Evolutionary conservation across 2,113 vertebrate species (phyloP), one percentile per base, ranked within the genome.

Genomic region (Elephantulus edwardii): DNA sequence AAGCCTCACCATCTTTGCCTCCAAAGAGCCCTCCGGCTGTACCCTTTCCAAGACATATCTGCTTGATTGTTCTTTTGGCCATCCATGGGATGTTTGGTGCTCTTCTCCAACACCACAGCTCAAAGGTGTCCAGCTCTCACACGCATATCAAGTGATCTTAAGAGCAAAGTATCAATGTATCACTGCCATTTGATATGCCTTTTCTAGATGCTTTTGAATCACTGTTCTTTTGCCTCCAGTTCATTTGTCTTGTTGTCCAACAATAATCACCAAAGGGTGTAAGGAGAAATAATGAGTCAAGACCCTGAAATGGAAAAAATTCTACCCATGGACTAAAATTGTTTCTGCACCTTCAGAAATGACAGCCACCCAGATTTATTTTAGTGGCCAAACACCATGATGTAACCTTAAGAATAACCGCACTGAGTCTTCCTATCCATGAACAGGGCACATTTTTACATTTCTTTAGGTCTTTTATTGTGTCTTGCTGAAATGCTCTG

Each of bases 271-370:
- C 48, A 72, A 78, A 88, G n/a, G 14, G 42, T 42, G 64, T 87
- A 84, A 81, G 52, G 48, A 11, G 24, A 89, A 62, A 81, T 72
- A 89, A 56, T 79, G 50, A 72, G 8, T 78, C n/a, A 93, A 78
- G 85, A 70, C 82, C 46, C 24, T 88, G 56, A 93, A 71, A 81
- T 58, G n/a, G 56, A 72, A 48, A 92, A 89, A 94, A 86, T 80
- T 74, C 22, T 85, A 58, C 22, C 7, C n/a, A 87, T 62, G n/a
- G 91, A 71, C 52, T 78, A 87, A 78, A 83, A 81, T 82, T 76
- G 19, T 84, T 75, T 62, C 54, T 91, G 33, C n/a, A 76, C 60
- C 81, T 84, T 75, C 54, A 88, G n/a, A 68, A 89, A 58, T 84
- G 19, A 68, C 30, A 77, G 40, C 48, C n/a, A 42, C 14, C 58